Base-by-base conservation (phyloP, 1,140 invertebrate species). In the Drosophila cardini region DNA sequence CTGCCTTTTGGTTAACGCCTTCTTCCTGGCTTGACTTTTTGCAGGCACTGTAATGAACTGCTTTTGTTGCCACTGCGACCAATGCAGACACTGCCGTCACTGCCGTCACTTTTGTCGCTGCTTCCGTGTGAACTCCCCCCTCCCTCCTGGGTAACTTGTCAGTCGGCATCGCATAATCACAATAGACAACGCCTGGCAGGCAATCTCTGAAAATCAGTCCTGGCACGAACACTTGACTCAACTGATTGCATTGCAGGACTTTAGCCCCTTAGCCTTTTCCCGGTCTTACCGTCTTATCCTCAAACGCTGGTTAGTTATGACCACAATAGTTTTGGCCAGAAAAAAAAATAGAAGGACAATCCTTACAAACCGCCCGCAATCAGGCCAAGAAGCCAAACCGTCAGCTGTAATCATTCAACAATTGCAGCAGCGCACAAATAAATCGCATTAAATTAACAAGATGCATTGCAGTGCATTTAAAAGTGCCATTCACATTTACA, bases 91-190 rank as follows among this genome's bases (percentile, higher is more conserved):
- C n/a, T 46, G n/a, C n/a, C n/a, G n/a, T n/a, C n/a, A 43, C 38
- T 62, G 69, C 34, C 43, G 60, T 61, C 56, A 45, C n/a, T 46
- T 48, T 58, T 82, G 78, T 62, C 72, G 53, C 67, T 65, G 76
- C 72, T 86, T 86, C 76, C 83, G 79, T 79, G 68, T 72, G 76
- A 67, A 64, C 40, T 63, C n/a, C 32, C 78, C 68, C 40, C 63
- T 7, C 32, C 78, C 68, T 40, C 65, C 52, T 67, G 79, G 76
- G 79, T 26, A 53, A 46, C 75, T 78, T 75, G 78, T 78, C 80
- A 78, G 65, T 63, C 18, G 46, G 60, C 82, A 70, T 87, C 68
- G 72, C 68, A 86, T 87, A 87, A 87, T 87, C 72, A 87, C 79
- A 86, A 86, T 83, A 86, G 83, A 89, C 76, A 70, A 65, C 68